phyloP scores from a whole-genome alignment of 2,888 invertebrate genomes.

The Thymelicus lineola region DNA sequence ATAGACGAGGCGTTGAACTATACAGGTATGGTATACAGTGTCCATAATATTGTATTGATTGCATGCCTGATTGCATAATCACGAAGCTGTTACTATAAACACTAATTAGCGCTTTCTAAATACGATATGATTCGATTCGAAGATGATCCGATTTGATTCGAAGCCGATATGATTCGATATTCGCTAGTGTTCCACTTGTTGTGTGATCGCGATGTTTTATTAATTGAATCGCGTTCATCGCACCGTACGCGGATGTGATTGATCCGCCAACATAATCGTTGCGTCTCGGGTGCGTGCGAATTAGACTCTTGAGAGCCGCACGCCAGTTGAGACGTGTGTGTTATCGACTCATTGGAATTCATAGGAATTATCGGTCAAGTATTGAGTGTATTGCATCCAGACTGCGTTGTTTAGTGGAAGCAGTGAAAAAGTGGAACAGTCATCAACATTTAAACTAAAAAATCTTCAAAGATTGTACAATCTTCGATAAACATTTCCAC shows the following conservation, averaged over 20 bases:
- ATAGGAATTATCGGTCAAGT: background rate
- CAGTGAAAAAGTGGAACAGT: too few species aligned
- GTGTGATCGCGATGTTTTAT: conserved; percentile 47
- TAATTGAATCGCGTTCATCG: conserved; percentile 52
- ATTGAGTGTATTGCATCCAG: background rate
- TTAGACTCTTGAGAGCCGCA: conserved; percentile 73
- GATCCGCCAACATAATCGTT: conserved; percentile 29
- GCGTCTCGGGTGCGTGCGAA: conserved; percentile 62
- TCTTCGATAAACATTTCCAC: too few species aligned
- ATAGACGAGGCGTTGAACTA: too few species aligned
- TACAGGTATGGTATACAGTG: too few species aligned
- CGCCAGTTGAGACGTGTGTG: conserved; percentile 41
- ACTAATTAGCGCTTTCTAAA: background rate
- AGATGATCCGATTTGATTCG: too few species aligned
- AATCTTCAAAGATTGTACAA: too few species aligned
- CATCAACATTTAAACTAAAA: too few species aligned
- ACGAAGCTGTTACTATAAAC: background rate
- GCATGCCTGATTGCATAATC: too few species aligned
- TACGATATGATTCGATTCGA: background rate
- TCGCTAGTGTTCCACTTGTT: conserved; percentile 40
- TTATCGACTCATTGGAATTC: background rate
- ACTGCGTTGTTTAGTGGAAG: background rate
- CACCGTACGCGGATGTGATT: conserved; percentile 42
- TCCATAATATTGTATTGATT: too few species aligned
- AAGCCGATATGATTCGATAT: background rate